Evolutionary conservation across 2,888 invertebrate genomes (phyloP).

Genomic region (Agonopterix alstromeriana): DNA sequence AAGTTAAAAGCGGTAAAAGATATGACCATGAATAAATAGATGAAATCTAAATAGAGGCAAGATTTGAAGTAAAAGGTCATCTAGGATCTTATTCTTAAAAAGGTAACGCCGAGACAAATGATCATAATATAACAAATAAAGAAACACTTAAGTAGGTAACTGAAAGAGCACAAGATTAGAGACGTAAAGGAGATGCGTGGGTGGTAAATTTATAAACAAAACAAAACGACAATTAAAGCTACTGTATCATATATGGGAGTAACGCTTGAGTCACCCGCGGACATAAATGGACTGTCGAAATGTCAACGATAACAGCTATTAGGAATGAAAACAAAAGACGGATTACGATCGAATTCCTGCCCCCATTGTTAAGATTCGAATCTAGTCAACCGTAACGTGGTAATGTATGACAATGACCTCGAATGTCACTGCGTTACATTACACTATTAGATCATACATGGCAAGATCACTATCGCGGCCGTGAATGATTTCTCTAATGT

Average conservation of each 20-base stretch:
- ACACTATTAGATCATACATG: constrained; percentile 19
- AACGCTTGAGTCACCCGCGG: neutral
- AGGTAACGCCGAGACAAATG: neutral
- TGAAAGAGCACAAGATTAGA: neutral
- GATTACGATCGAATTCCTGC: constrained; percentile 13
- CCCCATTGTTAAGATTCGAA: constrained; percentile 24
- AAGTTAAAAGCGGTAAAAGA: too few relatives aligned
- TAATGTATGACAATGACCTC: constrained; percentile 30
- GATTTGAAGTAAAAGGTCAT: neutral
- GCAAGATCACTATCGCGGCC: constrained; percentile 18
- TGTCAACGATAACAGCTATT: constrained; percentile 2
- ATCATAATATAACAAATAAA: neutral
- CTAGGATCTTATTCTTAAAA: neutral
- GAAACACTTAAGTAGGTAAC: neutral
- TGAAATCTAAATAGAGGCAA: too few relatives aligned
- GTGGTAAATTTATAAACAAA: constrained; percentile 4
- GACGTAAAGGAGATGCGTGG: constrained; percentile 1
- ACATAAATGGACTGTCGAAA: constrained; percentile 1
- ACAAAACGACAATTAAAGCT: constrained; percentile 5
- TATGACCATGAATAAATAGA: too few relatives aligned
- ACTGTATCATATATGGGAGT: constrained; percentile 1
- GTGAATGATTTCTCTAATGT: constrained; percentile 22
- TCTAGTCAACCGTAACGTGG: constrained; percentile 19
- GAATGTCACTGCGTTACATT: constrained; percentile 22
- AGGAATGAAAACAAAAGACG: constrained; percentile 7